Evolutionary conservation across 92 coral and sea anemone species (phyloP).

Genomic region (Porites evermanni): DNA sequence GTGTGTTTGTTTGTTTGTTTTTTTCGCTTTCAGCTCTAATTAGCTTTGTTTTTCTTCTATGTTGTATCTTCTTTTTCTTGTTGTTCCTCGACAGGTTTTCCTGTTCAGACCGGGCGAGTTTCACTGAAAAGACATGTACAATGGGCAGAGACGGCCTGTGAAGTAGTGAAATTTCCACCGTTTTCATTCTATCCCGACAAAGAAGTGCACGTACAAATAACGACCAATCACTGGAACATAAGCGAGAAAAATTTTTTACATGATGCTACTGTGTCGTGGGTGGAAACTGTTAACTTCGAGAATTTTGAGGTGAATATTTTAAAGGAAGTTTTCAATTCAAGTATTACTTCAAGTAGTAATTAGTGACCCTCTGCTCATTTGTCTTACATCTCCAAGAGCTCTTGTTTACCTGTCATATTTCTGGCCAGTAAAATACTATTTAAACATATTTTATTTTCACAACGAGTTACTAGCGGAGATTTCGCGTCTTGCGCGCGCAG

Average conservation of each 20-base stretch:
- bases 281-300: slow-evolving; percentile 55
- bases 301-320: slow-evolving; percentile 24
- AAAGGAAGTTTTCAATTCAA: background rate
- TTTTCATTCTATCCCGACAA: slow-evolving; percentile 80
- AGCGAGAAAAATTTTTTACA: slow-evolving; percentile 54
- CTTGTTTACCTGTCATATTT: no score
- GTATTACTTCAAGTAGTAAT: no score
- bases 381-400: no score
- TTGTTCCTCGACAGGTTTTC: slow-evolving; percentile 1
- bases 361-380: no score
- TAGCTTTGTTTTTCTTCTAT: background rate
- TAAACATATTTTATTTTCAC: no score
- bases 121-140: background rate
- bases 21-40: background rate
- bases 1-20: background rate
- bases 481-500: no score
- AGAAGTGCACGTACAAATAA: slow-evolving; percentile 79
- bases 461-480: no score
- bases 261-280: slow-evolving; percentile 75
- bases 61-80: no score
- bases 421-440: no score
- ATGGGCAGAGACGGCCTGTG: slow-evolving; percentile 33
- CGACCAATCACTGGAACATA: slow-evolving; percentile 73
- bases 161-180: slow-evolving; percentile 51
- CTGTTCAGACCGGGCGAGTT: slow-evolving; percentile 17